Conservation (phyloP, 2,888 invertebrate species). For the Epistrophella euchroma region DNA sequence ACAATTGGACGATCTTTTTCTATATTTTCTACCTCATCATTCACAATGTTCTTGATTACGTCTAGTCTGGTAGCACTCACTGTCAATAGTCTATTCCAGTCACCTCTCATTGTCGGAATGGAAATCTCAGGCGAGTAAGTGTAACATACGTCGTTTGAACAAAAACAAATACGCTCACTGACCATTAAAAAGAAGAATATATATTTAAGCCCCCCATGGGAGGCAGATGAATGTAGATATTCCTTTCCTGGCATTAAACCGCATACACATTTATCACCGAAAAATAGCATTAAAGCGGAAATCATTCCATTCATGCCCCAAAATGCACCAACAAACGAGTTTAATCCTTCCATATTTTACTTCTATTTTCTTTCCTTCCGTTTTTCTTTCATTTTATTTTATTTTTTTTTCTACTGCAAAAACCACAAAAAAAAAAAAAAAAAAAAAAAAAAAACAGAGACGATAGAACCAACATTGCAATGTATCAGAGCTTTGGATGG, state of each 20-base stretch:
- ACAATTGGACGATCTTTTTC: conserved; percentile 83
- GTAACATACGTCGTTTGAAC: conserved; percentile 16
- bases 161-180: conserved; percentile 24
- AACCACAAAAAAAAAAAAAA: conserved; percentile 63
- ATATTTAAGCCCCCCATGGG: conserved; percentile 16
- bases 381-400: conserved; percentile 41
- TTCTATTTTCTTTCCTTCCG: conserved; percentile 49
- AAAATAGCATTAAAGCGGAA: conserved; percentile 67
- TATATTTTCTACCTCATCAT: conserved; percentile 82
- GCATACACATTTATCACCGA: conserved; percentile 62
- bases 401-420: conserved; percentile 18
- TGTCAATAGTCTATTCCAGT: conserved; percentile 84
- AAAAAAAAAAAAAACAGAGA: conserved; percentile 78
- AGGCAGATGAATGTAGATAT: conserved; percentile 13
- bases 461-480: conserved; percentile 84
- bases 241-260: conserved; percentile 50
- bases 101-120: conserved; percentile 85
- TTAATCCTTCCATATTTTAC: conserved; percentile 68
- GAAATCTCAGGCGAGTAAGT: conserved; percentile 85
- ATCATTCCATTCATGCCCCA: conserved; percentile 50
- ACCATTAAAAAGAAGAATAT: conserved; percentile 15
- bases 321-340: conserved; percentile 61
- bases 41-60: conserved; percentile 83
- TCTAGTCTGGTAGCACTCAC: conserved; percentile 84
- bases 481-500: conserved; percentile 85